Conservation (phyloP, 2,113 vertebrate genomes). For the Chlorocebus sabaeus region DNA sequence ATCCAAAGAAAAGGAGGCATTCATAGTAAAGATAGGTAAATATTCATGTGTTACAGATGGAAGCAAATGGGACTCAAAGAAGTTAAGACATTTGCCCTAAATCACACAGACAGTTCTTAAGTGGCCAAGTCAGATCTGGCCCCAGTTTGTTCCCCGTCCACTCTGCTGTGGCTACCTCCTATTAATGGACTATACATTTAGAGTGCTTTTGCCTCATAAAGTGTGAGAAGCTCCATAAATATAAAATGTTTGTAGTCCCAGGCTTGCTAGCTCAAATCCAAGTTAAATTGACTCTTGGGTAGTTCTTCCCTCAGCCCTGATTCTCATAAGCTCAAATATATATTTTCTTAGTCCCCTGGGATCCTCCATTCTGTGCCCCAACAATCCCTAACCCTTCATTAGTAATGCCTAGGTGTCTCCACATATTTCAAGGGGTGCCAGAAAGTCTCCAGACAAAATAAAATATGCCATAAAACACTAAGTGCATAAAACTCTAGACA, state of each 20-base stretch:
- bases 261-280: neutral
- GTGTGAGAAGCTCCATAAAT: constrained; percentile 18
- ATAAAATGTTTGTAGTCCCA: constrained; percentile 43
- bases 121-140: neutral
- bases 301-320: neutral
- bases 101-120: neutral
- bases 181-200: neutral
- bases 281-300: constrained; percentile 4
- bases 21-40: neutral
- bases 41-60: neutral
- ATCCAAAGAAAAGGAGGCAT: neutral
- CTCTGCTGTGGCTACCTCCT: accelerated
- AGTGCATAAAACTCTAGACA: constrained; percentile 55
- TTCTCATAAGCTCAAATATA: constrained; percentile 20
- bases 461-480: constrained; percentile 51
- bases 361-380: neutral
- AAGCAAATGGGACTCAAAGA: neutral
- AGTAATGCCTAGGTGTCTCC: constrained; percentile 53
- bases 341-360: constrained; percentile 50
- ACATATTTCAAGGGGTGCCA: constrained; percentile 63
- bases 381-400: constrained; percentile 13
- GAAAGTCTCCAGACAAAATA: constrained; percentile 73
- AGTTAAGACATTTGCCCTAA: neutral
- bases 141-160: neutral
- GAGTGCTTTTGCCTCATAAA: constrained; percentile 17